Base-by-base conservation (phyloP, 2,797 vertebrate species). In the Cheirogaleus major region DNA sequence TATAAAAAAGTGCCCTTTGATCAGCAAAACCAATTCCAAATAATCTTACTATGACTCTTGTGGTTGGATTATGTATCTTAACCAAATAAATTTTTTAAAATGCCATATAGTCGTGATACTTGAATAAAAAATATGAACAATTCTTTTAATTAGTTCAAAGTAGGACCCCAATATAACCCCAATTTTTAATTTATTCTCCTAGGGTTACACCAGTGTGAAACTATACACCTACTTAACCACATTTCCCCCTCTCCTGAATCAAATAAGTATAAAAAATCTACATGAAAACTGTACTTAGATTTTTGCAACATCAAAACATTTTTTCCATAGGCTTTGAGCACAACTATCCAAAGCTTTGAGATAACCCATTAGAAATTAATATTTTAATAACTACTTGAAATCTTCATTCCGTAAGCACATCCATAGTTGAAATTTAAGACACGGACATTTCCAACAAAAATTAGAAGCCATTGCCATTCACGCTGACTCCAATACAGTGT, bases 401-500 rank as follows among this genome's bases (percentile, higher is more conserved):
- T 75, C 45, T 35, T 25, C 5, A 45, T 15, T 12, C 15, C 41
- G 30, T 4, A 57, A 78, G 65, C 13, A 14, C 4, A 23, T 4
- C 5, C 25, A 70, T 0, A 9, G 17, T 11, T 57, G 43, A 70
- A 86, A 79, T 25, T 2, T 20, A 82, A 59, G 78, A 55, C 67
- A 32, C 7, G 41, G 73, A 15, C 25, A 52, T 72, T 45, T 45
- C 12, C 59, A 6, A 50, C 0, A 30, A 48, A 84, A 27, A 35
- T 9, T 0, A 35, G 59, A 55, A 50, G 61, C 27, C 4, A 32
- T 4, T 4, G 6, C 15, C 61, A 15, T 20, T 25, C 43, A 0
- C 0, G 1, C 0, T 0, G 12, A 69, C 10, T 41, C 52, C 23
- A 20, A 52, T 0, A 2, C 13, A 13, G 52, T 20, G 27, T 2